Base-by-base conservation (phyloP, 2,888 invertebrate species). In the Drosophila subsilvestris region DNA sequence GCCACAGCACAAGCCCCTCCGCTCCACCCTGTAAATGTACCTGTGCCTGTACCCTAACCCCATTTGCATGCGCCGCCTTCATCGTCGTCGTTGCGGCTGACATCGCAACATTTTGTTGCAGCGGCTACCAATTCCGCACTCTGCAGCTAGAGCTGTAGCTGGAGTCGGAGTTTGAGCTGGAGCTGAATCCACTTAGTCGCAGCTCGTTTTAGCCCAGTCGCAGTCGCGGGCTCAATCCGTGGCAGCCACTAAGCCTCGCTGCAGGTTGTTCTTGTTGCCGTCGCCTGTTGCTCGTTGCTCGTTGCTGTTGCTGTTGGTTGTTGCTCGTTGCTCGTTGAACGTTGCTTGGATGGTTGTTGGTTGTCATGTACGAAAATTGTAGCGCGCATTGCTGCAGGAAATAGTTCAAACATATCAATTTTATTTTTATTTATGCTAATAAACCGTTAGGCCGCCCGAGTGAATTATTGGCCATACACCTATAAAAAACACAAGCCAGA, bases 351-450 rank as follows among this genome's bases (percentile, higher is more conserved):
- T 66, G 65, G 67, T 74, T 84, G 88, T 84, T 87, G 80, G 80
- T 87, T 84, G 84, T 85, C 84, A 85, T 85, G 84, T 88, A 83
- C 78, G 87, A 84, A 85, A 84, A 85, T 85, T 88, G 83, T 84
- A 84, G 87, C 83, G 83, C 83, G 86, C 87, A 84, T 85, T 88
- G 84, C 86, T 88, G 86, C 86, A 88, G 88, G 86, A 86, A 86
- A 88, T 88, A 86, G 86, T 86, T 86, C 88, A 86, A 84, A 86
- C 84, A 86, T 84, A 88, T 86, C 85, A 88, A 85, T 88, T 88
- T 86, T 84, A 88, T 88, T 85, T 85, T 84, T 84, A 84, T 84
- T 88, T 87, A 86, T 88, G 84, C 88, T 84, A 84, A 84, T 84
- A 84, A 87, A 84, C 83, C 86, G 83, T 84, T 84, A 84, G 80